Evolutionary conservation across 2,888 invertebrate species (phyloP).

Genomic region (Zygothrica quintamaculata): DNA sequence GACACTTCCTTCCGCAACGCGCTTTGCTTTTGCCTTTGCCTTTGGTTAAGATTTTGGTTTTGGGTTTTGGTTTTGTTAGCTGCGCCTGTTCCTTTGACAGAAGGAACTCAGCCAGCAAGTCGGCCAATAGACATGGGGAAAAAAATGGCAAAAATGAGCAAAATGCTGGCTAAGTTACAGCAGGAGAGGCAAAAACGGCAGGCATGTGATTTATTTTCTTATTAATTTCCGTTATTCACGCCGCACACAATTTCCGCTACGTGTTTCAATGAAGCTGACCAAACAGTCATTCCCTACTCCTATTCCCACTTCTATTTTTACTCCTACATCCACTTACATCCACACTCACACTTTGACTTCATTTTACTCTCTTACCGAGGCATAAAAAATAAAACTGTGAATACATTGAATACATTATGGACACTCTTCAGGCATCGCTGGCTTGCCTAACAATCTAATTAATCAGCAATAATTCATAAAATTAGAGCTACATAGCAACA

Average conservation of each 20-base stretch:
- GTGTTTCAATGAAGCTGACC: slow-evolving; percentile 52
- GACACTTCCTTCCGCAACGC: slow-evolving; percentile 61
- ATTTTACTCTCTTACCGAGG: background rate
- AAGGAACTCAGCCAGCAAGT: slow-evolving; percentile 52
- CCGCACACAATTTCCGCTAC: slow-evolving; percentile 67
- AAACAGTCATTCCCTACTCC: slow-evolving; percentile 11
- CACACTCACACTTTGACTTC: too few relatives aligned
- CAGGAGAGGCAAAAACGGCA: slow-evolving; percentile 53
- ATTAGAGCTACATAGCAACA: slow-evolving; percentile 55
- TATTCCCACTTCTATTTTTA: background rate
- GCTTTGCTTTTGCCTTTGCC: background rate
- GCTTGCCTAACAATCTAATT: slow-evolving; percentile 65
- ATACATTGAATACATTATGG: slow-evolving; percentile 55
- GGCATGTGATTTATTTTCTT: slow-evolving; percentile 71
- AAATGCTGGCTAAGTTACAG: slow-evolving; percentile 23
- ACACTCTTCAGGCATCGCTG: slow-evolving; percentile 32
- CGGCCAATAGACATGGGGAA: slow-evolving; percentile 20
- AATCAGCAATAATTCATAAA: slow-evolving; percentile 73
- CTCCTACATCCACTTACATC: background rate
- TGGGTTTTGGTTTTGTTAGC: background rate
- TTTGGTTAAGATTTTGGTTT: background rate
- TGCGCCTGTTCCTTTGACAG: slow-evolving; percentile 42
- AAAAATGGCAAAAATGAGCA: slow-evolving; percentile 5
- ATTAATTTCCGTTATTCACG: slow-evolving; percentile 73
- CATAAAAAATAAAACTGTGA: slow-evolving; percentile 26